Conservation (phyloP, 2,797 vertebrate genomes). For the Hyperoplus immaculatus region DNA sequence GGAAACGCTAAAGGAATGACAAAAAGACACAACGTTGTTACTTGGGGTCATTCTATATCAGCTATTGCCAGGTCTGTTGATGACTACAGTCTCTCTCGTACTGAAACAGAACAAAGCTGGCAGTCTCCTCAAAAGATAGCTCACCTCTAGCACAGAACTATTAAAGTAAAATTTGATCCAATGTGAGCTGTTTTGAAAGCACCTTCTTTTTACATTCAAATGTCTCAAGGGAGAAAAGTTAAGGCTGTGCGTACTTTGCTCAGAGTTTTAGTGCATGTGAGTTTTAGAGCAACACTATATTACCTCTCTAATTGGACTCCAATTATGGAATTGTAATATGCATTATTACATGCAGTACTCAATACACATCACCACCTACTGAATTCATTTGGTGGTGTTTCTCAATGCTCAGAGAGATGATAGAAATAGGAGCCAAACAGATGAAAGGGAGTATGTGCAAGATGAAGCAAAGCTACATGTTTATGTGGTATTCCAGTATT, state of each 20-base stretch:
- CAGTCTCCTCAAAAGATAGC: conserved; percentile 43
- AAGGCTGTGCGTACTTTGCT: conserved; percentile 58
- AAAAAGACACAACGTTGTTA: conserved; percentile 28
- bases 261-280: conserved; percentile 58
- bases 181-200: conserved; percentile 57
- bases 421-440: conserved; percentile 56
- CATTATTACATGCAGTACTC: conserved; percentile 76
- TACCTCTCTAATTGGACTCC: conserved; percentile 76
- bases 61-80: conserved; percentile 35
- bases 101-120: conserved; percentile 44
- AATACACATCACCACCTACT: conserved; percentile 73
- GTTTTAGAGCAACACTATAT: conserved; percentile 66
- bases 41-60: conserved; percentile 47
- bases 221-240: conserved; percentile 59
- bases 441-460: conserved; percentile 30
- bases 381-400: conserved; percentile 78
- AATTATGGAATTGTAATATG: conserved; percentile 78
- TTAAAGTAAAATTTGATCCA: conserved; percentile 64
- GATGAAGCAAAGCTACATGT: conserved; percentile 41
- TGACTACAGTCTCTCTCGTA: conserved; percentile 30
- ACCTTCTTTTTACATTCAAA: conserved; percentile 41
- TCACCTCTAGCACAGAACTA: conserved; percentile 55
- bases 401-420: conserved; percentile 64
- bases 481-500: conserved; percentile 48
- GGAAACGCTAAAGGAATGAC: background rate